A percentile compares a stretch with the other conserved stretches of the same genome.
Evolutionary conservation across 1,140 invertebrate species (phyloP).

Genomic region (Diprion similis): DNA sequence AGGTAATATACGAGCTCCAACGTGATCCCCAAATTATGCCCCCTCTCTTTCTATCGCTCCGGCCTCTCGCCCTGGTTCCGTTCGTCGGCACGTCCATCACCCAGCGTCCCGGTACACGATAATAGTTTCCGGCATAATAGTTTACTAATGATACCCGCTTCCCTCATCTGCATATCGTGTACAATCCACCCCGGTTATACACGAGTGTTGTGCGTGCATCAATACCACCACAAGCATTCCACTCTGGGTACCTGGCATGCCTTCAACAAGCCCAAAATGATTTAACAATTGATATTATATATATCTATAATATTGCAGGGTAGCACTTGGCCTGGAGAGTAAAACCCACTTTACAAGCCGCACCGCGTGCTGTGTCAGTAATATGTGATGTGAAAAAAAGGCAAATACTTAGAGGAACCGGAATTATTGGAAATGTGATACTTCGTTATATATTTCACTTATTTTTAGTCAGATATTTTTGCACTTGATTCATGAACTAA

Average conservation of each 20-base stretch:
- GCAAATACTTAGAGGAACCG: too few species aligned
- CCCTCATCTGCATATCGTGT: conserved; percentile 20
- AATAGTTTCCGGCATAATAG: conserved; percentile 43
- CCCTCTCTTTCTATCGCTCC: conserved; percentile 24
- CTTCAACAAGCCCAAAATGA: not conserved
- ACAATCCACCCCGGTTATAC: not conserved
- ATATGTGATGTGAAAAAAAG: too few species aligned
- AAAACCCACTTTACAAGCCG: too few species aligned
- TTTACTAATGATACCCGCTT: conserved; percentile 37
- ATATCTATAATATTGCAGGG: too few species aligned
- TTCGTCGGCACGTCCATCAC: conserved; percentile 16
- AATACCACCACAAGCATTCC: not conserved
- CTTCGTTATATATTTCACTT: too few species aligned
- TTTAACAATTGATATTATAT: too few species aligned
- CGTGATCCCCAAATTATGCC: conserved; percentile 49
- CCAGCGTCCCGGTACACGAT: conserved; percentile 24
- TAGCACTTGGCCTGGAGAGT: too few species aligned
- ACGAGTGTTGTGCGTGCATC: not conserved
- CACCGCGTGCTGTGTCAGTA: too few species aligned
- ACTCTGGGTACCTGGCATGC: not conserved
- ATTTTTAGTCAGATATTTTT: too few species aligned
- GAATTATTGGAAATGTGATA: too few species aligned
- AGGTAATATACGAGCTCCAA: conserved; percentile 35
- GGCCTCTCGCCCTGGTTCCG: conserved; percentile 28
- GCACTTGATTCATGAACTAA: too few species aligned